phyloP scores from a whole-genome alignment of 2,113 vertebrate species.

The Chaetodon auriga region DNA sequence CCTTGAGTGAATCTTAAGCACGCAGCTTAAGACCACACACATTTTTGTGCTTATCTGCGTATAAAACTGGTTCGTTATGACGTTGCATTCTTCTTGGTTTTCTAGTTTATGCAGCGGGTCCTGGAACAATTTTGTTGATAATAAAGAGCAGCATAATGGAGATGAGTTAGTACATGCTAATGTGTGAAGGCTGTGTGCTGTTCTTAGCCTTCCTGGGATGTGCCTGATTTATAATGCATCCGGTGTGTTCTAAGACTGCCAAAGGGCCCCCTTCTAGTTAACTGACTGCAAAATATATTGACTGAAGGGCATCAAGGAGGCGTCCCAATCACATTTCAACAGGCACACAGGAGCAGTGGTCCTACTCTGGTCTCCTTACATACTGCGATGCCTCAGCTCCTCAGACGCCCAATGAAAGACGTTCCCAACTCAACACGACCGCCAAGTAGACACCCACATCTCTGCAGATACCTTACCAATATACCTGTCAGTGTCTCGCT shows the following conservation, averaged over 20 bases:
- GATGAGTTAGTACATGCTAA: constrained; percentile 16
- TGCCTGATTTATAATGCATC: background rate
- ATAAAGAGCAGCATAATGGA: background rate
- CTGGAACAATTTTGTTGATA: background rate
- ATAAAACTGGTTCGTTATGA: constrained; percentile 25
- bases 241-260: background rate
- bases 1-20: constrained; percentile 26
- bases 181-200: background rate
- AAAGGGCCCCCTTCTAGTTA: background rate
- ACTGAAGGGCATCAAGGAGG: background rate
- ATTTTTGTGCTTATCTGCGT: constrained; percentile 29
- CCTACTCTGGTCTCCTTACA: background rate
- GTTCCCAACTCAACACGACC: background rate
- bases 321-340: background rate
- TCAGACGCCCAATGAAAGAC: background rate
- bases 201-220: background rate
- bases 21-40: constrained; percentile 31
- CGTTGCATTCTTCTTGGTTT: constrained; percentile 5
- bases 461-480: background rate
- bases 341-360: background rate
- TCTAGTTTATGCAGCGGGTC: constrained; percentile 3
- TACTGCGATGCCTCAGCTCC: background rate
- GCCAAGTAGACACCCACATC: background rate
- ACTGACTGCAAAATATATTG: background rate
- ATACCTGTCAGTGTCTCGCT: background rate